These are phyloP conservation scores for Manis crassicaudata DNA, from an alignment of 2,797 vertebrate genomes.

Conservation along the genomic window DNA sequence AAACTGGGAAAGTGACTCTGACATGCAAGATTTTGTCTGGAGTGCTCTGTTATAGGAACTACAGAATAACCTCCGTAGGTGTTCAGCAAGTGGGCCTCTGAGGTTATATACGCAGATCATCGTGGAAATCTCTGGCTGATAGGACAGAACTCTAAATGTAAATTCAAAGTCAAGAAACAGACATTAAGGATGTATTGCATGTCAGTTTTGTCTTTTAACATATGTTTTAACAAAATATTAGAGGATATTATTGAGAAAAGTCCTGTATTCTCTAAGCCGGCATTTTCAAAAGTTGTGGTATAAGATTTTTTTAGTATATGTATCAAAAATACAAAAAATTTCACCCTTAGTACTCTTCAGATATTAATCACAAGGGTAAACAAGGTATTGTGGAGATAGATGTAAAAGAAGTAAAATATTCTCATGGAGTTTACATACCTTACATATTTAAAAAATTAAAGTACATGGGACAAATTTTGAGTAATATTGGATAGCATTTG, in stretches of 20 bases:
- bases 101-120: background rate
- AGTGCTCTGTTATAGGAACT: background rate
- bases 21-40: background rate
- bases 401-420: background rate
- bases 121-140: background rate
- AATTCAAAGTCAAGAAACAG: conserved; percentile 23
- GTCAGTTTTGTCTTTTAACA: background rate
- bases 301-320: background rate
- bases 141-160: background rate
- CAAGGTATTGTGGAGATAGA: background rate
- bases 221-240: background rate
- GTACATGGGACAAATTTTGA: background rate
- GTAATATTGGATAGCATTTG: background rate
- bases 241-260: background rate
- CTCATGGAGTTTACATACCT: background rate
- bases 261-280: background rate
- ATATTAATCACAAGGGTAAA: background rate
- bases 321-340: background rate
- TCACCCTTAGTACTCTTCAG: background rate
- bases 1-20: background rate
- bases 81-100: background rate
- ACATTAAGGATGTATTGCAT: background rate
- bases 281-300: background rate
- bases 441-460: background rate
- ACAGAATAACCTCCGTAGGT: background rate